Evolutionary conservation across 2,797 vertebrate genomes (phyloP).

Genomic region (Rhinophrynus dorsalis): DNA sequence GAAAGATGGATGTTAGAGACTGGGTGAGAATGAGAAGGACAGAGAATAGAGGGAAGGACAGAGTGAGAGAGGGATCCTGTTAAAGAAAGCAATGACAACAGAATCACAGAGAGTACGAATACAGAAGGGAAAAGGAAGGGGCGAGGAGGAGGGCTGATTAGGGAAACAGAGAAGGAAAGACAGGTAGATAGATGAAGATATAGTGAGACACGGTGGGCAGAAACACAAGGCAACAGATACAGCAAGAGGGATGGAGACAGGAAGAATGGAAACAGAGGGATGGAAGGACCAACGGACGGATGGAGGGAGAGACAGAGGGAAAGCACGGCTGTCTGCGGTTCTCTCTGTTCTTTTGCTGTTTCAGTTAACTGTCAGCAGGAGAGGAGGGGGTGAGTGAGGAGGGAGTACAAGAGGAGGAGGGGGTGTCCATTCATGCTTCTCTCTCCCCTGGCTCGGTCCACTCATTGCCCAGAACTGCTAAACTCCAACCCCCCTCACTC

Average conservation of each 20-base stretch:
- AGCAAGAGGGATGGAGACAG: neutral
- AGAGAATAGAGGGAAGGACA: neutral
- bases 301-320: conserved; percentile 16
- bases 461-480: no score
- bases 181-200: neutral
- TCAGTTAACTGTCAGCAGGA: conserved; percentile 46
- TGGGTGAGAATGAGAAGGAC: neutral
- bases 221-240: neutral
- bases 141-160: neutral
- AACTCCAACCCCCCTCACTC: conserved; percentile 7
- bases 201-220: neutral
- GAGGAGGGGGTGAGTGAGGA: conserved; percentile 33
- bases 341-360: conserved; percentile 48
- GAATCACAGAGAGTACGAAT: conserved; percentile 9
- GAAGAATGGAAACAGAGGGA: neutral
- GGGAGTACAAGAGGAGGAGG: conserved; percentile 30
- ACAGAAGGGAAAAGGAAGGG: neutral
- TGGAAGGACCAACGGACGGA: neutral
- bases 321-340: conserved; percentile 39
- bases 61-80: neutral
- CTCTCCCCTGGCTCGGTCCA: conserved; percentile 25
- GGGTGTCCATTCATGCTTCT: conserved; percentile 41
- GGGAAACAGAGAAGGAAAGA: neutral
- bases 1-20: neutral
- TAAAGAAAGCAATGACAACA: no score